Conservation (phyloP, 2,888 invertebrate species). For the Lithophane ornitopus region DNA sequence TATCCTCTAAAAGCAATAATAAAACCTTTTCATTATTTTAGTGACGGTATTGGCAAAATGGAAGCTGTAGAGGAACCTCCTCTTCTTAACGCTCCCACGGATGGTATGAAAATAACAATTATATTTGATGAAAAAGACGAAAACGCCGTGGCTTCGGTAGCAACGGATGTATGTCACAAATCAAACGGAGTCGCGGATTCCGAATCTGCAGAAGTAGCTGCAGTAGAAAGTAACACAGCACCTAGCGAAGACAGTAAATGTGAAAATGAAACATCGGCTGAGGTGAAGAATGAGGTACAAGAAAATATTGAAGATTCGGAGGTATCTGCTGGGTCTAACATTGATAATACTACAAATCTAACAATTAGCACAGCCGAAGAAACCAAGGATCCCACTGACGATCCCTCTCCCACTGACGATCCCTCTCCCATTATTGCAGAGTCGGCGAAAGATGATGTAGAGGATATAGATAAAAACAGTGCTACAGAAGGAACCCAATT, state of each 20-base stretch:
- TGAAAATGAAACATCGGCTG: slow-evolving; percentile 39
- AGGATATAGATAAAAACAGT: slow-evolving; percentile 23
- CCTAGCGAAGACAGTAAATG: slow-evolving; percentile 48
- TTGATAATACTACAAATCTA: slow-evolving; percentile 37
- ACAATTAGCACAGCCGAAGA: slow-evolving; percentile 30
- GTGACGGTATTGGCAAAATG: slow-evolving; percentile 64
- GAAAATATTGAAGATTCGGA: slow-evolving; percentile 41
- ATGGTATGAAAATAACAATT: slow-evolving; percentile 73
- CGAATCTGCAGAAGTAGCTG: slow-evolving; percentile 61
- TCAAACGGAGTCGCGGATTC: slow-evolving; percentile 82
- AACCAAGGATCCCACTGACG: slow-evolving; percentile 12
- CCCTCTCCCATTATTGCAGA: slow-evolving; percentile 40
- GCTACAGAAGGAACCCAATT: slow-evolving; percentile 36
- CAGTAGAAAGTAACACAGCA: slow-evolving; percentile 53
- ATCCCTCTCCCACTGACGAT: slow-evolving; percentile 18
- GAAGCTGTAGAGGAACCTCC: slow-evolving; percentile 74
- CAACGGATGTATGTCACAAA: slow-evolving; percentile 80
- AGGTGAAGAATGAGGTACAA: slow-evolving; percentile 32
- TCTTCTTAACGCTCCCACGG: slow-evolving; percentile 68
- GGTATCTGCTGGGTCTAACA: slow-evolving; percentile 31
- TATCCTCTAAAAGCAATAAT: slow-evolving; percentile 59
- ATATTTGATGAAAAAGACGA: slow-evolving; percentile 67
- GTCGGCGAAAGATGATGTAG: slow-evolving; percentile 39
- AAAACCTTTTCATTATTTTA: slow-evolving; percentile 57
- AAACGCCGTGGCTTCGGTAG: slow-evolving; percentile 66